Evolutionary conservation across 1,140 invertebrate species (phyloP).

Genomic region (Drosophila persimilis): DNA sequence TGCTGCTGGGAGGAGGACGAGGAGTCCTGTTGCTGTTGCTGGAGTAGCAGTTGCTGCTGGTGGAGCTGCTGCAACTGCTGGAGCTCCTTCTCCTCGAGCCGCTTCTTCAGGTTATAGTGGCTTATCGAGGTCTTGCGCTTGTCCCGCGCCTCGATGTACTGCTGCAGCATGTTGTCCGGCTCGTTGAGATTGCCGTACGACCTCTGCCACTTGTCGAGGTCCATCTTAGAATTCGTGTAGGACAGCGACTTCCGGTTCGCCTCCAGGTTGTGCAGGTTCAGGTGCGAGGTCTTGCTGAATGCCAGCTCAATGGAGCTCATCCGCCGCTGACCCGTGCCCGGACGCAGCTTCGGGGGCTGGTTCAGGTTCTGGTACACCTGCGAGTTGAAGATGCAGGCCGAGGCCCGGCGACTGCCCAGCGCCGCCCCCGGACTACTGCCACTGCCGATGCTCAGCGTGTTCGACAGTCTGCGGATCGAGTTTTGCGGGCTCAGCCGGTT

Average conservation of each 20-base stretch:
- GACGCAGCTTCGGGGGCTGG: constrained; percentile 73
- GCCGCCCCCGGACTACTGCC: constrained; percentile 22
- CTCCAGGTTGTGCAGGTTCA: constrained; percentile 80
- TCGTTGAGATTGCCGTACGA: constrained; percentile 74
- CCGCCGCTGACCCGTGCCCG: constrained; percentile 62
- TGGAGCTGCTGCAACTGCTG: constrained; percentile 73
- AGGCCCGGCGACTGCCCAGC: constrained; percentile 68
- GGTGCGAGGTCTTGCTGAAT: constrained; percentile 78
- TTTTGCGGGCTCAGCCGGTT: constrained; percentile 89
- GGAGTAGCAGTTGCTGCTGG: constrained; percentile 55
- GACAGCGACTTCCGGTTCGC: constrained; percentile 77
- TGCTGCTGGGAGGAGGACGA: constrained; percentile 37
- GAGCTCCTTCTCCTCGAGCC: constrained; percentile 65
- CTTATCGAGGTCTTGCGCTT: constrained; percentile 79
- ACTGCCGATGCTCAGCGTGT: constrained; percentile 71
- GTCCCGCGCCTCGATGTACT: constrained; percentile 79
- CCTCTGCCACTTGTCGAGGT: constrained; percentile 80
- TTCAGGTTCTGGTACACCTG: constrained; percentile 82
- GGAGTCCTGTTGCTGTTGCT: constrained; percentile 51
- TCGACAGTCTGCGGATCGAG: constrained; percentile 84
- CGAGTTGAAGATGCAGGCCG: constrained; percentile 81
- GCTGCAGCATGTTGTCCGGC: constrained; percentile 80
- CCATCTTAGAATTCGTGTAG: constrained; percentile 80
- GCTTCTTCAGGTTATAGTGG: constrained; percentile 71
- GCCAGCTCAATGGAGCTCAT: constrained; percentile 83